Percentiles rank a stretch among this genome's conserved stretches.
phyloP scores from a whole-genome alignment of 2,113 vertebrate species.

The Eudyptes chrysolophus region DNA sequence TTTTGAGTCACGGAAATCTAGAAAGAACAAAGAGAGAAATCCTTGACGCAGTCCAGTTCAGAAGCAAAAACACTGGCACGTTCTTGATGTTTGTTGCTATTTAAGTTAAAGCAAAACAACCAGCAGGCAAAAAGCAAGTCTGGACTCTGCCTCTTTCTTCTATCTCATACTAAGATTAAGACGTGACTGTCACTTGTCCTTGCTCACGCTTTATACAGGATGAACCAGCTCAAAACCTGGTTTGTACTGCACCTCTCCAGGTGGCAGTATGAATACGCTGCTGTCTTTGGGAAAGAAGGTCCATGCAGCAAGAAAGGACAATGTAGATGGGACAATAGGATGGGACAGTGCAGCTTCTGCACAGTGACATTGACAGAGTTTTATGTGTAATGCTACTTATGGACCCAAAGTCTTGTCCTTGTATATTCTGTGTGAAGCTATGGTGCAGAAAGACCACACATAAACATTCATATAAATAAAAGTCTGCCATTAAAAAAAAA shows the following conservation, averaged over 20 bases:
- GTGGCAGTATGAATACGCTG: background rate
- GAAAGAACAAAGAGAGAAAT: background rate
- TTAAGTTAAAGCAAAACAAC: background rate
- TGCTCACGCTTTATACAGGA: rapidly evolving
- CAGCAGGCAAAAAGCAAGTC: background rate
- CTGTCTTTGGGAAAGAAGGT: background rate
- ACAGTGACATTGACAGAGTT: background rate
- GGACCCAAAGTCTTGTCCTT: background rate
- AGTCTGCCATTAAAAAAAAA: background rate
- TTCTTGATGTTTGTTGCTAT: background rate
- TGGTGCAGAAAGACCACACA: background rate
- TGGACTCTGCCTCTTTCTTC: background rate
- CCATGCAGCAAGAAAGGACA: background rate
- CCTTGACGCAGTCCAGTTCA: background rate
- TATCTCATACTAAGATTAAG: background rate
- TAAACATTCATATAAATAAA: background rate
- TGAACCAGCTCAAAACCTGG: background rate
- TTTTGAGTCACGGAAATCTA: background rate
- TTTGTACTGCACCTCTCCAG: background rate
- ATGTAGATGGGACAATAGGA: background rate
- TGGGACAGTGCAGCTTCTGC: background rate
- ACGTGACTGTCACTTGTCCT: background rate
- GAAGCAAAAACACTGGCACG: background rate
- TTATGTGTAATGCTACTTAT: background rate
- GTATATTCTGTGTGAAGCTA: background rate